Base-by-base conservation (phyloP, 35 echinoderm and acorn worm genomes). In the Diadema setosum region DNA sequence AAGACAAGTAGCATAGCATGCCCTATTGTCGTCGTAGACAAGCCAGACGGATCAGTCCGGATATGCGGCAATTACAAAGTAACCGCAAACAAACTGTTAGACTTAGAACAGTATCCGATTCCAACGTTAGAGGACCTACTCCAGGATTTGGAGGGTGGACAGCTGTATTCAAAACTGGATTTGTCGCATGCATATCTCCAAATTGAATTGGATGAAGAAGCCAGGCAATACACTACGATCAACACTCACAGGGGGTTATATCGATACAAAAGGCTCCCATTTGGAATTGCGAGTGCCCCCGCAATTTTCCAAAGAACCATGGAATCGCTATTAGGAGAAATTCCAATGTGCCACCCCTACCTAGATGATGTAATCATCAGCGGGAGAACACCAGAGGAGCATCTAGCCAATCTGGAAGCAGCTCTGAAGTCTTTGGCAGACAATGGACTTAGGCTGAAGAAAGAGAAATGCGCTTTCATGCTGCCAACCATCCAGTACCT, bases 351-450 rank as follows among this genome's bases (percentile, higher is more conserved):
- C 64, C 81, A 34, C 11, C 57, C 82, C 24, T 93, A 87, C 41
- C 31, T 93, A 11, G 95, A 97, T 84, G 87, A 97, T 81, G 84
- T 95, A 4, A 78, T 90, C 6, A 64, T 95, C 14, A 84, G 46
- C 15, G 89, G 85, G 26, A 39, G 48, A 16, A 87, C 42, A 82
- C 81, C 65, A 17, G 65, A 88, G 8, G 86, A 92, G 41, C 81
- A 97, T 60, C 16, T 87, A 3, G 39, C 43, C 16, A 87, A 83
- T 65, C 65, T 97, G 5, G 57, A 75, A 18, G 42, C 21, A n/a
- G 82, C 92, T 45, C 65, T 96, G 0, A 6, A 91, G 29, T 39
- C 76, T 41, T 24, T 93, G 25, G 50, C 83, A 12, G 45, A 90
- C 42, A 44, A 59, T 83, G 83, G 87, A 17, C 42, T 93, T 23